Conservation (phyloP, 2,888 invertebrate genomes). For the Schrankia costaestrigalis region DNA sequence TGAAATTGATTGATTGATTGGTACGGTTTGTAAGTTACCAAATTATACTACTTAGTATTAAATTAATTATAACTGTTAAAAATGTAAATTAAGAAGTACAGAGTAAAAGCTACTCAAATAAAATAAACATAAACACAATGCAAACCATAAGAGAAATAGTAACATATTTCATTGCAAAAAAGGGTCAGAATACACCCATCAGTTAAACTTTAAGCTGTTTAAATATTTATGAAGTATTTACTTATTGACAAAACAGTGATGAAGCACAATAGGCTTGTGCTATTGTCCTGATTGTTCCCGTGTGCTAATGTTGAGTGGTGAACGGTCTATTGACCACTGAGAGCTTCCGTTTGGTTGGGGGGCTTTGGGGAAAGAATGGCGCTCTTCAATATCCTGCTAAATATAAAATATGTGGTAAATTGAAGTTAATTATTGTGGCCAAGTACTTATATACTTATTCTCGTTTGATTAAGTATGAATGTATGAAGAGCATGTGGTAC, state of each 20-base stretch:
- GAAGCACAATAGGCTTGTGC: constrained; percentile 52
- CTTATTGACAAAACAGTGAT: constrained; percentile 73
- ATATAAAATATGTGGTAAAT: not conserved
- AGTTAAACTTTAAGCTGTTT: constrained; percentile 62
- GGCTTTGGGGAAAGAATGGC: constrained; percentile 1
- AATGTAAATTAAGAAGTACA: no score
- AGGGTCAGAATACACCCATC: constrained; percentile 35
- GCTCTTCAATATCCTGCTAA: not conserved
- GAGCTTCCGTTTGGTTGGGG: constrained; percentile 52
- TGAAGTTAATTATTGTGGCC: no score
- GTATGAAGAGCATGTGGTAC: no score
- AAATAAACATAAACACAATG: no score
- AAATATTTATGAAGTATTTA: constrained; percentile 73
- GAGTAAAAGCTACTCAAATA: no score
- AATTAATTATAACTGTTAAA: no score
- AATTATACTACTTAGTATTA: no score
- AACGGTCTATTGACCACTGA: constrained; percentile 63
- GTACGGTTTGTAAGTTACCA: no score
- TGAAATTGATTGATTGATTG: no score
- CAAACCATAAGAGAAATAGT: constrained; percentile 5
- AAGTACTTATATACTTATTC: no score
- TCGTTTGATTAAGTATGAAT: no score
- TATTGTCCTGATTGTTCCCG: constrained; percentile 46
- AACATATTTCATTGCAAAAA: constrained; percentile 9
- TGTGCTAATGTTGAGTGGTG: constrained; percentile 28